A percentile compares a stretch with the other conserved stretches of the same genome.
These are phyloP conservation scores for Lycodopsis pacificus DNA, from an alignment of 2,797 vertebrate species.

Conservation along the genomic window DNA sequence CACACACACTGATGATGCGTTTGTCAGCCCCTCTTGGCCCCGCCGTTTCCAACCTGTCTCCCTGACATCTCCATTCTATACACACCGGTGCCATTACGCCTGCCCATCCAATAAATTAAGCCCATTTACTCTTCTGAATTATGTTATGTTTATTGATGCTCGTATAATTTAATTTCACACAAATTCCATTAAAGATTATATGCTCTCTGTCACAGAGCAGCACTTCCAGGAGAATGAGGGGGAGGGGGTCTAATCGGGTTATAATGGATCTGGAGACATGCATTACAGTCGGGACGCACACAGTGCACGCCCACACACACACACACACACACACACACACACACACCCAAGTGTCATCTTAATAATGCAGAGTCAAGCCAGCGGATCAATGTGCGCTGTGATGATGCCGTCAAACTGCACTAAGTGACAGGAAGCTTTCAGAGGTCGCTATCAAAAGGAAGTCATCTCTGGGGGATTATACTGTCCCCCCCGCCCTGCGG, in stretches of 20 bases:
- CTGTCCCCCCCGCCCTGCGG: constrained; percentile 52
- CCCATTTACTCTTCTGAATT: constrained; percentile 92
- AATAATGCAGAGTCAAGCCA: constrained; percentile 87
- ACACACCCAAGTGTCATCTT: constrained; percentile 84
- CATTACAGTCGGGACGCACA: constrained; percentile 86
- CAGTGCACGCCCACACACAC: constrained; percentile 7
- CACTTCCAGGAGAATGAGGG: constrained; percentile 78
- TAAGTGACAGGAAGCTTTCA: constrained; percentile 85
- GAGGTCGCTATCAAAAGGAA: constrained; percentile 78
- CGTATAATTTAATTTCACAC: constrained; percentile 94
- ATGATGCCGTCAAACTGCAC: constrained; percentile 80
- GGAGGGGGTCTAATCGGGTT: constrained; percentile 88
- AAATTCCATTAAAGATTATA: constrained; percentile 93
- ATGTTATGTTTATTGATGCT: constrained; percentile 94
- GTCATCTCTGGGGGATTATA: constrained; percentile 70
- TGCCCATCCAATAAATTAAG: constrained; percentile 89
- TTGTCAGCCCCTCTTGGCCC: constrained; percentile 72
- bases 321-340: constrained; percentile 5
- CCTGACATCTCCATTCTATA: constrained; percentile 85
- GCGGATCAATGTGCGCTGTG: constrained; percentile 84
- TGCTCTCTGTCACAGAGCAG: constrained; percentile 80
- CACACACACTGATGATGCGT: constrained; percentile 62
- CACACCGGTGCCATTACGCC: constrained; percentile 84
- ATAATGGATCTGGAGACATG: constrained; percentile 91
- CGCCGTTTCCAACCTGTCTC: constrained; percentile 76